These are phyloP conservation scores for Dicrostonyx torquatus DNA, from an alignment of 2,797 vertebrate species.

Conservation along the genomic window DNA sequence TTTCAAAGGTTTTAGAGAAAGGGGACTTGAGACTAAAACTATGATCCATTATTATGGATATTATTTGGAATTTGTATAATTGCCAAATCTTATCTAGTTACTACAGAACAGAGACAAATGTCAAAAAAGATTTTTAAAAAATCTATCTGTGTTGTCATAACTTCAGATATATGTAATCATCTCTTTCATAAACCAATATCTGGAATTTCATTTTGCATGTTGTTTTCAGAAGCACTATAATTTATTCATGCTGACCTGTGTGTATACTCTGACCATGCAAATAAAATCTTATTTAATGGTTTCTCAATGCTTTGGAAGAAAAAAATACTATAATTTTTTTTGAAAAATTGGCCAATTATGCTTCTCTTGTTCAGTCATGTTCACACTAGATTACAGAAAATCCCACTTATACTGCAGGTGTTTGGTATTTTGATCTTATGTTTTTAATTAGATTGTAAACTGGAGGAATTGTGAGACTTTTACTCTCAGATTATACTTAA, in stretches of 20 bases:
- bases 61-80: not conserved
- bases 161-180: not conserved
- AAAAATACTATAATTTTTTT: not conserved
- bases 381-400: not conserved
- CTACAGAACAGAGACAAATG: not conserved
- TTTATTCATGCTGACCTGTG: not conserved
- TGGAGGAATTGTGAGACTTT: not conserved
- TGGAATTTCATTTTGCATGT: not conserved
- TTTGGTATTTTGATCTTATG: not conserved
- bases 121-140: not conserved
- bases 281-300: not conserved
- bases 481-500: not conserved
- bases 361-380: not conserved
- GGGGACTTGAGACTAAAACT: not conserved
- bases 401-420: not conserved
- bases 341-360: not conserved
- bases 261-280: not conserved
- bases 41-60: not conserved
- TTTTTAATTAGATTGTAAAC: slow-evolving; percentile 25
- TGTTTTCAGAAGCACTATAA: not conserved
- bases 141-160: not conserved
- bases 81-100: not conserved
- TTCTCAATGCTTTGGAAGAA: not conserved
- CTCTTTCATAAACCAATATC: not conserved
- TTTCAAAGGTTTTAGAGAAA: not conserved